These are phyloP conservation scores for Tragelaphus eurycerus DNA, from an alignment of 2,797 vertebrate genomes.

Conservation along the genomic window DNA sequence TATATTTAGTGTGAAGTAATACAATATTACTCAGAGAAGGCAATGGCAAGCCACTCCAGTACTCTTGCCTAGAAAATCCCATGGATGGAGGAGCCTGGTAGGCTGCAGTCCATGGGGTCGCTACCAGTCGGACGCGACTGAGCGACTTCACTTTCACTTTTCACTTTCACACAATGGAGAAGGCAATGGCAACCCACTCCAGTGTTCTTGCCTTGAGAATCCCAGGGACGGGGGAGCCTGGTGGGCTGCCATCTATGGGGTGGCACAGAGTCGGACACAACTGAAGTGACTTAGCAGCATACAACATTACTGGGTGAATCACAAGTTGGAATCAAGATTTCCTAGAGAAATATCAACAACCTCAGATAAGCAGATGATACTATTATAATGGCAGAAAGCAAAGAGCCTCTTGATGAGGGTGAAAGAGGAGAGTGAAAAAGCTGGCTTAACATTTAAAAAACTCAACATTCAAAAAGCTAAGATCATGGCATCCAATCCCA, in stretches of 20 bases:
- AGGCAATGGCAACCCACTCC: too few species aligned
- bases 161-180: too few species aligned
- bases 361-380: neutral
- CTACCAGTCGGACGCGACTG: too few species aligned
- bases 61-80: too few species aligned
- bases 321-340: neutral
- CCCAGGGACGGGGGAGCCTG: too few species aligned
- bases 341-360: neutral
- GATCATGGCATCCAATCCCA: neutral
- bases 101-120: too few species aligned
- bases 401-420: neutral
- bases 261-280: fast-evolving
- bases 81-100: too few species aligned
- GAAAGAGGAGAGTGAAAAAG: neutral
- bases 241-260: too few species aligned
- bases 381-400: neutral
- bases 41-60: too few species aligned
- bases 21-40: neutral
- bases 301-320: neutral
- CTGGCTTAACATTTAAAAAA: neutral
- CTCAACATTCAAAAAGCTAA: neutral
- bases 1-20: neutral
- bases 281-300: neutral
- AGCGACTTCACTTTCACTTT: too few species aligned
- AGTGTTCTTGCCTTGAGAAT: too few species aligned